Conservation (phyloP, 1,140 invertebrate genomes). For the Galleria mellonella region DNA sequence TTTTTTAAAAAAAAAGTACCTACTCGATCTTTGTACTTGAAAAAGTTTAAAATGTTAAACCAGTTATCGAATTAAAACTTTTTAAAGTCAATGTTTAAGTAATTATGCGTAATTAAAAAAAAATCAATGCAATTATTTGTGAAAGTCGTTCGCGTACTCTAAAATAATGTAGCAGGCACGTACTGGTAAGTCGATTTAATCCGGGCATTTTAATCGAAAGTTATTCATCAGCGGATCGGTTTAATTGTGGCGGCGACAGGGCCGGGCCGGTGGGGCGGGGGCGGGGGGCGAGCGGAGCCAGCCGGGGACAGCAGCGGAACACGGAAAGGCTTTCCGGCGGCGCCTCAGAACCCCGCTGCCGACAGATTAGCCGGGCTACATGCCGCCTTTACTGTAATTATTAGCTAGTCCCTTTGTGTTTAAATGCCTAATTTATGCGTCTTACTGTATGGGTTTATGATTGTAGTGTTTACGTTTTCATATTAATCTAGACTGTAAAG, state of each 20-base stretch:
- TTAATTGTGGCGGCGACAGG: conserved; percentile 17
- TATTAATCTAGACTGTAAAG: neutral
- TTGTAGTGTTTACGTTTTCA: neutral
- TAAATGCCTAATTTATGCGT: conserved; percentile 6
- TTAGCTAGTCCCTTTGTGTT: neutral
- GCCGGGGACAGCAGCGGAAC: conserved; percentile 25
- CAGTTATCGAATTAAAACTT: too few relatives aligned
- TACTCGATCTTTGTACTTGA: too few relatives aligned
- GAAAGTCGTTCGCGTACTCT: too few relatives aligned
- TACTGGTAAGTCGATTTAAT: too few relatives aligned
- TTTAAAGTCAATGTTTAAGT: too few relatives aligned
- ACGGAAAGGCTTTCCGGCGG: conserved; percentile 64
- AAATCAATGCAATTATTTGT: too few relatives aligned
- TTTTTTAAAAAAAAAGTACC: too few relatives aligned
- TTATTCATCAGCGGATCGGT: conserved; percentile 22
- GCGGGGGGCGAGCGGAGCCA: conserved; percentile 11
- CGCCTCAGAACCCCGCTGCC: conserved; percentile 42
- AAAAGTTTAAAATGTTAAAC: too few relatives aligned
- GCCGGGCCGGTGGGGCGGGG: conserved; percentile 4
- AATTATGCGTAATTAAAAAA: too few relatives aligned
- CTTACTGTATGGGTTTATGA: too few relatives aligned
- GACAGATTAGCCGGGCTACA: conserved; percentile 11
- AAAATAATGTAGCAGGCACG: too few relatives aligned
- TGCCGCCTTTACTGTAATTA: neutral
- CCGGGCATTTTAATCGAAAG: too few relatives aligned